Conservation (phyloP, 2,888 invertebrate species). For the Tenthredo amoena region DNA sequence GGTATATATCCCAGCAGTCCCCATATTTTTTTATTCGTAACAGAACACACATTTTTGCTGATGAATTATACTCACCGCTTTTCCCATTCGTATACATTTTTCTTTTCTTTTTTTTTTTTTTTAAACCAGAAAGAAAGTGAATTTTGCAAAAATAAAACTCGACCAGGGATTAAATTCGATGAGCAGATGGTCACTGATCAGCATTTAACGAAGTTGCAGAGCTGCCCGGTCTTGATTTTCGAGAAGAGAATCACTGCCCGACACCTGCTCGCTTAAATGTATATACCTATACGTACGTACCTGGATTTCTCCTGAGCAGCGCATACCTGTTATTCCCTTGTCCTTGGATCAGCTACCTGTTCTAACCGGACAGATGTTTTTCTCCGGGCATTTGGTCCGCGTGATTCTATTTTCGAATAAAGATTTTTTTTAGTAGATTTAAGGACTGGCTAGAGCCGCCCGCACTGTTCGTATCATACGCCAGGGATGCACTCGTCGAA, state of each 20-base stretch:
- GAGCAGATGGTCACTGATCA: neutral
- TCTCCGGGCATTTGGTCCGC: neutral
- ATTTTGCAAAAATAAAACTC: neutral
- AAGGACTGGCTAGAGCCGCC: neutral
- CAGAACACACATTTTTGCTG: neutral
- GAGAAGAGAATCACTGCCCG: slow-evolving; percentile 60
- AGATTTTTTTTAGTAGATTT: neutral
- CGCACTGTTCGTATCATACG: neutral
- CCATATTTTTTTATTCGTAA: neutral
- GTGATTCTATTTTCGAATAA: slow-evolving; percentile 6
- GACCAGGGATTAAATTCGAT: neutral
- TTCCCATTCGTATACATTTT: neutral
- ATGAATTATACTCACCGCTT: neutral
- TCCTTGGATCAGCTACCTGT: slow-evolving; percentile 42
- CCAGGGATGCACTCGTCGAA: neutral
- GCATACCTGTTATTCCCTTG: slow-evolving; percentile 46
- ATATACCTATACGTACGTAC: neutral
- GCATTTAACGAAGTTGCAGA: neutral
- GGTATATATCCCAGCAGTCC: neutral
- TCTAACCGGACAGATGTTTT: slow-evolving; percentile 41
- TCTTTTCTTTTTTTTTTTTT: neutral
- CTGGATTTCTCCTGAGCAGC: slow-evolving; percentile 29
- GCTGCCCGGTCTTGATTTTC: slow-evolving; percentile 4
- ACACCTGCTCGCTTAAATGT: slow-evolving; percentile 59
- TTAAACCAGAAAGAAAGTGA: neutral